Conservation (phyloP, 2,797 vertebrate genomes). For the Hypotaenidia okinawae region DNA sequence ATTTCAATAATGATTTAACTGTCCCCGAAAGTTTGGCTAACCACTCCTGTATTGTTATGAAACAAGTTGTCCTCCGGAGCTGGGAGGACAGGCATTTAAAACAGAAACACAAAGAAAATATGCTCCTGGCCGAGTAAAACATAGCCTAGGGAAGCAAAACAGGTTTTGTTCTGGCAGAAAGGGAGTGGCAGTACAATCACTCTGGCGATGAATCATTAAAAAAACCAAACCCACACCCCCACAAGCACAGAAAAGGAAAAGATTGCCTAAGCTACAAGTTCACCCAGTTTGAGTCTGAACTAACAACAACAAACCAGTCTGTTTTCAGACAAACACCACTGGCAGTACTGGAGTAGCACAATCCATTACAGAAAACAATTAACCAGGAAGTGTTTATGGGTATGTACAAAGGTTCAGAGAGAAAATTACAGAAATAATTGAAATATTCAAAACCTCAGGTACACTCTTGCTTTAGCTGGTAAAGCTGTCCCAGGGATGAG, state of each 20-base stretch:
- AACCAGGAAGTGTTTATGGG: not conserved
- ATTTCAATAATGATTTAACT: not conserved
- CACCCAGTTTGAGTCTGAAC: not conserved
- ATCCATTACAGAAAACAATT: accelerated
- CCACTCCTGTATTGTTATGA: not conserved
- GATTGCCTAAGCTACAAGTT: not conserved
- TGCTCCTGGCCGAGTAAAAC: not conserved
- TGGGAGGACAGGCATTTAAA: not conserved
- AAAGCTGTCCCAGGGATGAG: not conserved
- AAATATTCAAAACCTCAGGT: not conserved
- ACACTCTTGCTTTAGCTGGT: not conserved
- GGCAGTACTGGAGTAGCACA: not conserved
- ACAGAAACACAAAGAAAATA: not conserved
- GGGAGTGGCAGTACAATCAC: conserved; percentile 30
- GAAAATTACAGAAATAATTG: not conserved
- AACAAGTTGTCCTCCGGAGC: not conserved
- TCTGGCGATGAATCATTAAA: not conserved
- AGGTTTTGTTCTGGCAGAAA: conserved; percentile 15
- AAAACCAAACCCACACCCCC: not conserved
- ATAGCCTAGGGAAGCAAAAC: conserved; percentile 32
- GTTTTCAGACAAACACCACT: not conserved
- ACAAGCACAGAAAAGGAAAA: not conserved
- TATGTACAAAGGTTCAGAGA: not conserved
- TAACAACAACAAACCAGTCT: not conserved
- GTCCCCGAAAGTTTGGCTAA: not conserved